phyloP scores from a whole-genome alignment of 2,888 invertebrate genomes.

The Dryocosmus kuriphilus region DNA sequence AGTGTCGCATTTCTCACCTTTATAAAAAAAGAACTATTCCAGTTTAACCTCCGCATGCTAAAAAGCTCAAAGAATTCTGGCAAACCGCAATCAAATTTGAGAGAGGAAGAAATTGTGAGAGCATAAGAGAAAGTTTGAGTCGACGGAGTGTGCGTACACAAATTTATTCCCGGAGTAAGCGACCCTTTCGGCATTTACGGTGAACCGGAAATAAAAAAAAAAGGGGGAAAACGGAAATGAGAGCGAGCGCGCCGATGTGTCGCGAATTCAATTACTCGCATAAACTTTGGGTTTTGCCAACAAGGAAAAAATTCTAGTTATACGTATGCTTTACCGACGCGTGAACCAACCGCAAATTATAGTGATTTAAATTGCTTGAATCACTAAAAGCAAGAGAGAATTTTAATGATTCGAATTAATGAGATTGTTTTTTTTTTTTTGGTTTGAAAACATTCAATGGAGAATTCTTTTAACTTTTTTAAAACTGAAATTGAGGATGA shows the following conservation, averaged over 20 bases:
- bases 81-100: background rate
- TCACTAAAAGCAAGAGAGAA: background rate
- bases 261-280: constrained; percentile 14
- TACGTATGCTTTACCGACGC: background rate
- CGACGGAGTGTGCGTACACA: background rate
- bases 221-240: background rate
- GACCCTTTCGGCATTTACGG: constrained; percentile 19
- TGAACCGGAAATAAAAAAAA: constrained; percentile 15
- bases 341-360: background rate
- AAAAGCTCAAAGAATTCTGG: background rate
- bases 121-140: background rate
- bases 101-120: background rate
- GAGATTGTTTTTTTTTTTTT: background rate
- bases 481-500: background rate
- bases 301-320: background rate
- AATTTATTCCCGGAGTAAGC: background rate
- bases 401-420: background rate
- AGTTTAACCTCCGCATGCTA: constrained; percentile 1
- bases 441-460: background rate
- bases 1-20: too few species aligned
- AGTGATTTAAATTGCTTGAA: background rate
- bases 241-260: background rate
- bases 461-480: background rate
- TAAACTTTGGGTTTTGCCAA: constrained; percentile 9
- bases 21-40: constrained; percentile 14